Percentiles rank a stretch among this genome's conserved stretches.
phyloP scores from a whole-genome alignment of 2,113 vertebrate species.

The Jaculus jaculus region DNA sequence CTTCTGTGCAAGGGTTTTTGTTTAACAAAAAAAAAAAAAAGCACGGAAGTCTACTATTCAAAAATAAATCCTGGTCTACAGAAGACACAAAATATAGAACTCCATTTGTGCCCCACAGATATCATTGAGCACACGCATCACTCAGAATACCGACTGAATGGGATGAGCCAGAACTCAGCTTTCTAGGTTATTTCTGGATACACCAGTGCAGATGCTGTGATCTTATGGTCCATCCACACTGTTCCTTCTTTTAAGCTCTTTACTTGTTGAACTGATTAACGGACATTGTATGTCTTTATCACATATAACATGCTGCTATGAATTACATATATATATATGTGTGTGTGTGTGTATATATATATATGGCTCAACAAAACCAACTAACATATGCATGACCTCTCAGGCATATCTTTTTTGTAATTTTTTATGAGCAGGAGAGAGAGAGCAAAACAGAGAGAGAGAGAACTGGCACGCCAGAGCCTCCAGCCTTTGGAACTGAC shows the following conservation, averaged over 20 bases:
- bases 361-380: not conserved
- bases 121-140: fast-evolving
- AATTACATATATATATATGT: not conserved
- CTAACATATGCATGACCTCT: not conserved
- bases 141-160: not conserved
- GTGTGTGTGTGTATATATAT: too few relatives aligned
- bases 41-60: too few relatives aligned
- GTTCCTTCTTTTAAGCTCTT: not conserved
- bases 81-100: not conserved
- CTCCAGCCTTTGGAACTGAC: too few relatives aligned
- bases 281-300: not conserved
- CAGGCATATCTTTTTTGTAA: not conserved
- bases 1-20: not conserved
- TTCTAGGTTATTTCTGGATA: not conserved
- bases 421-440: too few relatives aligned
- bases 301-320: not conserved
- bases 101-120: not conserved
- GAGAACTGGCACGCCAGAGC: too few relatives aligned
- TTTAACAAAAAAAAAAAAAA: not conserved
- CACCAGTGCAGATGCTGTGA: not conserved
- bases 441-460: too few relatives aligned
- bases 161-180: not conserved
- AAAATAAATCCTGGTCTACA: not conserved
- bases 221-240: not conserved
- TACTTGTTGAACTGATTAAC: not conserved